phyloP scores from a whole-genome alignment of 1,140 invertebrate genomes.

The Papilio dardanus region DNA sequence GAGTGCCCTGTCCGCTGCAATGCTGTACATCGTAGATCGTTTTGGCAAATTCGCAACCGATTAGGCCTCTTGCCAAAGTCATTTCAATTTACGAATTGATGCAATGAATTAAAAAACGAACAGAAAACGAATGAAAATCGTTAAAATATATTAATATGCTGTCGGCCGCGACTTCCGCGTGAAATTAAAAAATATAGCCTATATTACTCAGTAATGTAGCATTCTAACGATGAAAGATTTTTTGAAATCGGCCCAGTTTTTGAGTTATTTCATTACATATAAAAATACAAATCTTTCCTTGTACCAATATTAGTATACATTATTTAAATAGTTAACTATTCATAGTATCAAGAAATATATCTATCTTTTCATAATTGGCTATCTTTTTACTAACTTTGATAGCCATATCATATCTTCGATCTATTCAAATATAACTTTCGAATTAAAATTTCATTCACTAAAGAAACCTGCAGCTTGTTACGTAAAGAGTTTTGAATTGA shows the following conservation, averaged over 20 bases:
- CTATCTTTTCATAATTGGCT: background rate
- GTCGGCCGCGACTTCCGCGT: no score
- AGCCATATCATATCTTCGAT: background rate
- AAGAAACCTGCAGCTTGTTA: background rate
- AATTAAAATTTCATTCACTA: background rate
- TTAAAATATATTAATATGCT: background rate
- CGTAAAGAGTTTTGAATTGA: slow-evolving; percentile 11
- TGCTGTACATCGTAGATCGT: slow-evolving; percentile 31
- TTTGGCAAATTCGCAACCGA: slow-evolving; percentile 33
- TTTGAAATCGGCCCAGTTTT: no score
- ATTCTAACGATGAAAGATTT: no score
- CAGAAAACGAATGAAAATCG: background rate
- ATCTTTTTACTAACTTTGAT: background rate
- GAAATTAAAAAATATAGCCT: no score
- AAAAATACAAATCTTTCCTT: no score
- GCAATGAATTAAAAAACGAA: slow-evolving; percentile 19
- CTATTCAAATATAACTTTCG: background rate
- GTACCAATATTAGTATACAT: no score
- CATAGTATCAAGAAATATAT: no score
- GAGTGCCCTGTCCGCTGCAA: slow-evolving; percentile 25
- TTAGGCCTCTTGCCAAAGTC: slow-evolving; percentile 30
- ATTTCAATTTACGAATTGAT: slow-evolving; percentile 31
- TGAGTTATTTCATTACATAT: no score
- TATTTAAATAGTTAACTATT: no score
- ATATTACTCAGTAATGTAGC: no score